Conservation (phyloP, 2,113 vertebrate genomes). For the Corydoras sp. region DNA sequence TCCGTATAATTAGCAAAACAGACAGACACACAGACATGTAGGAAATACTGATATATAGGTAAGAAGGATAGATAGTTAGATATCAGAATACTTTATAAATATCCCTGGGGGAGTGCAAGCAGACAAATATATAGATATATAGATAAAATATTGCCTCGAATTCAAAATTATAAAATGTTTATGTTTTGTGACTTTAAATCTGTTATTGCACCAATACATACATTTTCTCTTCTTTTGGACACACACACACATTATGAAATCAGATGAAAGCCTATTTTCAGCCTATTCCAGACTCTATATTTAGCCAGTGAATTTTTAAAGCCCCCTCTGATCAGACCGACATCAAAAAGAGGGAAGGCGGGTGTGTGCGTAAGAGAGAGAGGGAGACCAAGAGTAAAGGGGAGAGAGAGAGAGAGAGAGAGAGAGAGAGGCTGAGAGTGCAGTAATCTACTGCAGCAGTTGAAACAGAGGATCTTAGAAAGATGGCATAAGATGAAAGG, state of each 20-base stretch:
- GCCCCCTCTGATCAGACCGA: conserved; percentile 38
- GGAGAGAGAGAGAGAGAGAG: conserved; percentile 21
- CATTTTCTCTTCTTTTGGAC: neutral
- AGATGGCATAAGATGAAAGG: conserved; percentile 21
- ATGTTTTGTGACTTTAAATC: too few species aligned
- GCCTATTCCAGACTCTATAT: conserved; percentile 37
- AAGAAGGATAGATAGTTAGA: too few species aligned
- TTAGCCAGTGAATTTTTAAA: conserved; percentile 41
- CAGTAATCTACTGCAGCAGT: conserved; percentile 38
- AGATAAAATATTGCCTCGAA: too few species aligned
- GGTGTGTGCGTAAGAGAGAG: conserved; percentile 7
- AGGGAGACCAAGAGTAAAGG: conserved; percentile 7
- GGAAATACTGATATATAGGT: too few species aligned
- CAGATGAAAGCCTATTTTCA: conserved; percentile 43
- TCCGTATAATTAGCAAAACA: too few species aligned
- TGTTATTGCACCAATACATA: neutral
- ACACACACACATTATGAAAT: conserved; percentile 18
- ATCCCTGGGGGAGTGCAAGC: too few species aligned
- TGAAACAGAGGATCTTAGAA: conserved; percentile 34
- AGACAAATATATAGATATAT: too few species aligned
- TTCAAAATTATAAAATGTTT: too few species aligned
- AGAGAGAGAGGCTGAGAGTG: conserved; percentile 22
- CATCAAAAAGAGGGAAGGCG: conserved; percentile 35
- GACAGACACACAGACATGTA: too few species aligned
- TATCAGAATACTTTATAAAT: too few species aligned